Base-by-base conservation (phyloP, 2,113 vertebrate genomes). In the Oenanthe melanoleuca region DNA sequence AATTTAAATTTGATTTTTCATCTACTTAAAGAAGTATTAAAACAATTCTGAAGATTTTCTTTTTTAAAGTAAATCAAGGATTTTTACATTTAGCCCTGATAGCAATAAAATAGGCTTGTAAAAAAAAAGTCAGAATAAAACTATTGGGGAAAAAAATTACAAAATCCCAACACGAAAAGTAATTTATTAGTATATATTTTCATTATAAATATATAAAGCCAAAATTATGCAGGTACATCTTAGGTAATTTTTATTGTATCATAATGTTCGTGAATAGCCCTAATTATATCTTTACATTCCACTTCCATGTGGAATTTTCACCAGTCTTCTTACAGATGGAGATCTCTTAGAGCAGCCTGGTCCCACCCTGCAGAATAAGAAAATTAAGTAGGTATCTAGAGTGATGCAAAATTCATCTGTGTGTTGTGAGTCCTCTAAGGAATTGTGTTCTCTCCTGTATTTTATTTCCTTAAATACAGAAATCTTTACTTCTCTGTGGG, bases 141-240 rank as follows among this genome's bases (percentile, higher is more conserved):
- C 3, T 24, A 0, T 4, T 25, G 0, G 1, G 12, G 1, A 0
- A 1, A 8, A 57, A 50, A 37, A 85, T 37, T 37, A 37, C 34
- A 37, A 37, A 37, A 17, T 6, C 8, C 18, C 12, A 40, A 14
- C 3, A 50, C 20, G 8, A 38, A 52, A 52, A 77, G 1, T 2
- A 44, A 53, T 22, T 12, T 59, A 5, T 13, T 28, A 15, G 1
- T 21, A 37, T 63, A 63, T 86, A 49, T 84, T 78, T 84, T 65
- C 6, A 84, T 70, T 57, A 26, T 15, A 45, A 71, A 65, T 29
- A 11, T 26, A 38, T 21, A 37, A 69, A 52, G 5, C 2, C 5
- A 37, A 60, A 67, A 28, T 65, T 60, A 63, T 14, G 13, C 4
- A 28, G 22, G 2, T 72, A 44, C 0, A 1, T 40, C 19, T 77